phyloP scores from a whole-genome alignment of 2,113 vertebrate genomes.

The Poeciliopsis turrubarensis region DNA sequence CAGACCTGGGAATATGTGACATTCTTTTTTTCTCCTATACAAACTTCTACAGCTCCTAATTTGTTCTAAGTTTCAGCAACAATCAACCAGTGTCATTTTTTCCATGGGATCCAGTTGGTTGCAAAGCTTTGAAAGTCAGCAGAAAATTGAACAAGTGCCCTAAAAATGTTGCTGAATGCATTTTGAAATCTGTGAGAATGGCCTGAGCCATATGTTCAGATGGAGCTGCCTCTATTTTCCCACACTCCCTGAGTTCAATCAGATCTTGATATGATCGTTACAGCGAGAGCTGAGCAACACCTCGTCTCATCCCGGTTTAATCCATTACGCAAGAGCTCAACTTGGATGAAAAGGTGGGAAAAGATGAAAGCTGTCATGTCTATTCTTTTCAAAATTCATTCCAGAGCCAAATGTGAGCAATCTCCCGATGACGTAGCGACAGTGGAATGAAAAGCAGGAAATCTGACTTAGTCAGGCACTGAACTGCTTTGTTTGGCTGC shows the following conservation, averaged over 20 bases:
- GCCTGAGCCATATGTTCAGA: constrained; percentile 33
- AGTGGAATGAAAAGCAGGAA: constrained; percentile 67
- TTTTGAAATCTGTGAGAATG: constrained; percentile 43
- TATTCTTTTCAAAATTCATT: constrained; percentile 70
- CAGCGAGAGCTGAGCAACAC: constrained; percentile 44
- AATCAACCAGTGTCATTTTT: not conserved
- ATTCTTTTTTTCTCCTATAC: too few species aligned
- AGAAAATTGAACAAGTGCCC: not conserved
- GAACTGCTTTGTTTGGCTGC: constrained; percentile 47
- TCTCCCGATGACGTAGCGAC: constrained; percentile 58
- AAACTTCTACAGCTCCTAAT: not conserved
- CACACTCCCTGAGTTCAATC: constrained; percentile 35
- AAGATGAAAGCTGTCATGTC: constrained; percentile 65
- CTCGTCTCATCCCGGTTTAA: constrained; percentile 56
- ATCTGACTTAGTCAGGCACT: constrained; percentile 58
- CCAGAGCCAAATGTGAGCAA: constrained; percentile 56
- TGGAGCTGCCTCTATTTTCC: constrained; percentile 43
- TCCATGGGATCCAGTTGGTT: constrained; percentile 8
- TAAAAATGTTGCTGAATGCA: constrained; percentile 25
- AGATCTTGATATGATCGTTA: constrained; percentile 42
- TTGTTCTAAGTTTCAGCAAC: not conserved
- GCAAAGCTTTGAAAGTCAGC: constrained; percentile 32
- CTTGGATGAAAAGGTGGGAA: constrained; percentile 67
- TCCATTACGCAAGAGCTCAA: constrained; percentile 55
- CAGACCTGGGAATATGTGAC: too few species aligned